Evolutionary conservation across 1,140 invertebrate genomes (phyloP).

Genomic region (Ceratina australensis): DNA sequence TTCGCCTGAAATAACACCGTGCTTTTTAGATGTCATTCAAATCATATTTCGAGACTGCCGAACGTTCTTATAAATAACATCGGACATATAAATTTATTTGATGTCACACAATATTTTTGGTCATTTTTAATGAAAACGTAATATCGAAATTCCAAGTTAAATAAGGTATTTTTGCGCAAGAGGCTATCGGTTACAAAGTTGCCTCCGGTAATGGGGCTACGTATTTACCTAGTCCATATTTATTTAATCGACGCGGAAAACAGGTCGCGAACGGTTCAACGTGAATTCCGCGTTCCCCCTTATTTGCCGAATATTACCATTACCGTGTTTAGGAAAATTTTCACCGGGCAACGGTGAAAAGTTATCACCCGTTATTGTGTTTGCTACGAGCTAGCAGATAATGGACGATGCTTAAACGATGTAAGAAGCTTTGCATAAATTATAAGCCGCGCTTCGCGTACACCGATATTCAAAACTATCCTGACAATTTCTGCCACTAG

Average conservation of each 20-base stretch:
- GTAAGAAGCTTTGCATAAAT: constrained; percentile 48
- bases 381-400: constrained; percentile 19
- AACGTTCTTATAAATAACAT: too few relatives aligned
- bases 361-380: constrained; percentile 14
- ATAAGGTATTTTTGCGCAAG: neutral
- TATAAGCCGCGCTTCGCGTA: neutral
- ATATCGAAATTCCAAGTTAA: neutral
- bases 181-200: neutral
- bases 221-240: constrained; percentile 8
- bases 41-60: too few relatives aligned
- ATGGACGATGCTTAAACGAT: constrained; percentile 30
- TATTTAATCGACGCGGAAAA: constrained; percentile 13
- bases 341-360: constrained; percentile 19
- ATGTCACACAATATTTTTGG: too few relatives aligned
- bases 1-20: too few relatives aligned
- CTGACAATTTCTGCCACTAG: too few relatives aligned
- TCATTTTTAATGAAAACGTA: neutral
- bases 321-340: too few relatives aligned
- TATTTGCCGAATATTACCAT: too few relatives aligned
- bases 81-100: too few relatives aligned
- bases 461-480: too few relatives aligned
- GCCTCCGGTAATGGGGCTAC: constrained; percentile 8
- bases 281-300: too few relatives aligned
- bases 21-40: too few relatives aligned
- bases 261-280: too few relatives aligned